phyloP scores from a whole-genome alignment of 37 sponge, comb jelly and placozoan genomes.

The Hexactinellida sp. region DNA sequence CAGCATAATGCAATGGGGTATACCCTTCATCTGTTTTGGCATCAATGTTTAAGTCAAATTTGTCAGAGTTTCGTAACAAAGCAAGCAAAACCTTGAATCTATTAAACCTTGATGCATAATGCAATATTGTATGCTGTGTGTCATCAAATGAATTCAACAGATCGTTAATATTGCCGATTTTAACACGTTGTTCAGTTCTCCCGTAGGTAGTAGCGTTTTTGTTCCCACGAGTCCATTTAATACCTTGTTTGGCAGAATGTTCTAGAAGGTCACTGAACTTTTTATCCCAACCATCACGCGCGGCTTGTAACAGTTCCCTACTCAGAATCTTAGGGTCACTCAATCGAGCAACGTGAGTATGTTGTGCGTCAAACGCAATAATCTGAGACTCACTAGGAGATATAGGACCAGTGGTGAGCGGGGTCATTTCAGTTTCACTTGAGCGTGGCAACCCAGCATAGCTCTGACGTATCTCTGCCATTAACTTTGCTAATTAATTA shows the following conservation, averaged over 20 bases:
- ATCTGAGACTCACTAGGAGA: background rate
- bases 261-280: background rate
- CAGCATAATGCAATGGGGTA: background rate
- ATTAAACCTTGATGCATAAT: conserved; percentile 81
- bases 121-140: conserved; percentile 47
- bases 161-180: background rate
- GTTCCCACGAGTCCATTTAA: background rate
- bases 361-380: background rate
- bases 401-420: background rate
- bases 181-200: background rate
- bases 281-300: conserved; percentile 49
- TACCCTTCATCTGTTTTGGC: background rate
- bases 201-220: background rate
- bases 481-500: too few relatives aligned
- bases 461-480: background rate
- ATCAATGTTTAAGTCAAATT: background rate
- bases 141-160: conserved; percentile 28
- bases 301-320: conserved; percentile 41
- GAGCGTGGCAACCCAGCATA: background rate
- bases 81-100: conserved; percentile 33
- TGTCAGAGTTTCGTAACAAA: conserved; percentile 19
- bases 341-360: background rate
- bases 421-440: background rate
- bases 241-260: background rate
- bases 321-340: background rate